These are phyloP conservation scores for Trachelipus rathkii DNA, from an alignment of 1,140 invertebrate species.

Conservation along the genomic window DNA sequence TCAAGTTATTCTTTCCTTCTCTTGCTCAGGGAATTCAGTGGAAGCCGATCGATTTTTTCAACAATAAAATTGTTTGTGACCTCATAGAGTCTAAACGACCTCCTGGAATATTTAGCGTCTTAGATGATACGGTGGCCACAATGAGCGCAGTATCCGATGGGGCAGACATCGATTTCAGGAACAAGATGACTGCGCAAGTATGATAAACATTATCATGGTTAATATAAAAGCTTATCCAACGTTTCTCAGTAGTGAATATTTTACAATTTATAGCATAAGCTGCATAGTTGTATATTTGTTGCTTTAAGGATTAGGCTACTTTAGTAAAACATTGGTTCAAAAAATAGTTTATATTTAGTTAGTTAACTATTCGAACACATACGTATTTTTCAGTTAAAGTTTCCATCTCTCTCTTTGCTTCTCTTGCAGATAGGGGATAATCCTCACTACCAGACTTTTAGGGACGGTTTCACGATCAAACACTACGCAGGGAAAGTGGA, in stretches of 20 bases:
- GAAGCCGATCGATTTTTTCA: constrained; percentile 72
- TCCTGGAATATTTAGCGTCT: constrained; percentile 62
- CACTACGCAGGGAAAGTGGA: constrained; percentile 72
- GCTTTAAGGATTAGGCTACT: too few species aligned
- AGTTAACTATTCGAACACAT: too few species aligned
- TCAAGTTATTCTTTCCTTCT: constrained; percentile 7
- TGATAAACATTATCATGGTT: neutral
- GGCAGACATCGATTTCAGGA: constrained; percentile 54
- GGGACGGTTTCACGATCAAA: constrained; percentile 62
- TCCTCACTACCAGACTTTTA: constrained; percentile 60
- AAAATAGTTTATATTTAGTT: too few species aligned
- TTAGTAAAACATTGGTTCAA: too few species aligned
- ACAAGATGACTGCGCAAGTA: constrained; percentile 65
- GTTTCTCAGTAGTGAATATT: too few species aligned
- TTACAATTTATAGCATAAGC: too few species aligned
- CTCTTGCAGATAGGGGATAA: constrained; percentile 52
- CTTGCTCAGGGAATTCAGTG: constrained; percentile 62
- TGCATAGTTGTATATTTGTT: too few species aligned
- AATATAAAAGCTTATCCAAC: too few species aligned
- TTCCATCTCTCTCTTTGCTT: neutral
- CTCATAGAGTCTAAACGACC: constrained; percentile 61
- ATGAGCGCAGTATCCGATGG: constrained; percentile 67
- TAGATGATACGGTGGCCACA: constrained; percentile 72
- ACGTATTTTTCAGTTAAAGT: too few species aligned
- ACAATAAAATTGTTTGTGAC: constrained; percentile 70